Evolutionary conservation across 53 echinoderm and acorn worm species (phyloP).

Genomic region (Hippasteria phrygiana): DNA sequence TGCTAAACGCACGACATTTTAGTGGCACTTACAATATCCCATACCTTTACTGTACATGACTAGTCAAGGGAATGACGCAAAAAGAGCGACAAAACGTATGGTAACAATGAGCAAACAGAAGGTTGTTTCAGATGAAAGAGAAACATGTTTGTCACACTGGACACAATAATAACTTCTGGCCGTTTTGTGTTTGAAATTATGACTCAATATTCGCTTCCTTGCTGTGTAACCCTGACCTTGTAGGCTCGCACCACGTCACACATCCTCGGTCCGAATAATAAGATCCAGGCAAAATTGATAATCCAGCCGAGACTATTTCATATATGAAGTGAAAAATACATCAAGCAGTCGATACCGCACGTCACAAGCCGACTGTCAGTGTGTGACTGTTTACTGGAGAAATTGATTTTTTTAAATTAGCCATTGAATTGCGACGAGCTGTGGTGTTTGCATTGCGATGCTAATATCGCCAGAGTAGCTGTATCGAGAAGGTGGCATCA

Average conservation of each 20-base stretch:
- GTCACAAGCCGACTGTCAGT: neutral
- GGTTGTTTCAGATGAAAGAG: too few relatives aligned
- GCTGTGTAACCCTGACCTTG: conserved; percentile 8
- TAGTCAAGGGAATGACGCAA: too few relatives aligned
- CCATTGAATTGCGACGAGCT: neutral
- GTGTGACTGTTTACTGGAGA: neutral
- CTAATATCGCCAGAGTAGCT: neutral
- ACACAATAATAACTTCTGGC: neutral
- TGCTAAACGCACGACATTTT: too few relatives aligned
- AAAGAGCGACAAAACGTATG: too few relatives aligned
- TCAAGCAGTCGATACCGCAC: neutral
- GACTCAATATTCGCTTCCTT: neutral
- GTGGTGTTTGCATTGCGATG: neutral
- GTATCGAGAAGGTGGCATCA: neutral
- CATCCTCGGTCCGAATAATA: neutral
- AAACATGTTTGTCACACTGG: too few relatives aligned
- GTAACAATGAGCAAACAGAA: too few relatives aligned
- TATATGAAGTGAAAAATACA: conserved; percentile 11
- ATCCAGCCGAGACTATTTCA: conserved; percentile 8
- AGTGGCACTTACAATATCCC: too few relatives aligned
- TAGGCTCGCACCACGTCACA: neutral
- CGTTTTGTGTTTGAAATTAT: neutral
- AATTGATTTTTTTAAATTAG: conserved; percentile 11
- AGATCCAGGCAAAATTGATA: conserved; percentile 3
- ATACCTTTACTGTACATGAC: too few relatives aligned